Evolutionary conservation across 2,113 vertebrate genomes (phyloP).

Genomic region (Numenius arquata): DNA sequence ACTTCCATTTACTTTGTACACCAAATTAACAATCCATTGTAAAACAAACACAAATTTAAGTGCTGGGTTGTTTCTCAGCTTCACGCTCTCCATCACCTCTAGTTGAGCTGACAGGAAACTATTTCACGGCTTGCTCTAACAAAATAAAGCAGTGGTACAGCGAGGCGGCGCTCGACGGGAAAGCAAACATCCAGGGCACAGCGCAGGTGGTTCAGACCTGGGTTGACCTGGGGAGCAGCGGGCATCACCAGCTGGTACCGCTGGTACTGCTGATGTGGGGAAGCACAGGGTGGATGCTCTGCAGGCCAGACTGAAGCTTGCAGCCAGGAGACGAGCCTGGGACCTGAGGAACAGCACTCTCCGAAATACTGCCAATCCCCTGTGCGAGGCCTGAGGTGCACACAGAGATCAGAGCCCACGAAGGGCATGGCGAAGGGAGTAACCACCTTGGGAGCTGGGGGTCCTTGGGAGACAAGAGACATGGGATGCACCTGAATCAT

Average conservation of each 20-base stretch:
- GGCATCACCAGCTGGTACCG: not conserved
- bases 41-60: conserved; percentile 21
- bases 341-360: not conserved
- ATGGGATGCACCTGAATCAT: not conserved
- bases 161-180: not conserved
- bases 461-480: not conserved
- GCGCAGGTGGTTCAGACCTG: rapidly evolving
- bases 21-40: not conserved
- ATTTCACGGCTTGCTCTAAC: not conserved
- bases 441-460: not conserved
- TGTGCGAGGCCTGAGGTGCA: not conserved
- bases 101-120: not conserved
- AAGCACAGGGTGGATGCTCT: not conserved
- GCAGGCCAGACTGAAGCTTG: not conserved
- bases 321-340: not conserved
- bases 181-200: not conserved
- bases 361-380: not conserved
- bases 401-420: not conserved
- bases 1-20: not conserved
- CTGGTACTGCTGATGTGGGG: not conserved
- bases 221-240: not conserved
- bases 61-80: not conserved
- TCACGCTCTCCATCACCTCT: not conserved
- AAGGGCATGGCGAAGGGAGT: not conserved
- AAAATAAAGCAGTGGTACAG: not conserved